These are phyloP conservation scores for Xestia rhomboidea DNA, from an alignment of 2,888 invertebrate genomes.

Conservation along the genomic window DNA sequence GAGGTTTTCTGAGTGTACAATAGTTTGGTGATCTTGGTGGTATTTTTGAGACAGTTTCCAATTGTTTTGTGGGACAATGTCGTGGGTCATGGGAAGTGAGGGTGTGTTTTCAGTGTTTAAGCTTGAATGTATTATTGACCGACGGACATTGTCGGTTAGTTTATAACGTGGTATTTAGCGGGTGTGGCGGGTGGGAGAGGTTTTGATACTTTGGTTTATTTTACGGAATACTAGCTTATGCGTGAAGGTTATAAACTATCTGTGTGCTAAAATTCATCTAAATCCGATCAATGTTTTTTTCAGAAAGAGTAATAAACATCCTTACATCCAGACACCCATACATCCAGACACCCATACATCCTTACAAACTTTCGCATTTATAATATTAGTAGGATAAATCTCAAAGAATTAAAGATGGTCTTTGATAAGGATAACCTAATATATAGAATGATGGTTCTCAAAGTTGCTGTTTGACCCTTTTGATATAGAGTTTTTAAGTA, in stretches of 20 bases:
- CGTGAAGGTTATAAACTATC: too few species aligned
- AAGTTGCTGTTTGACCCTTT: neutral
- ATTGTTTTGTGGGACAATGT: constrained; percentile 79
- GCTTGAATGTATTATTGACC: constrained; percentile 82
- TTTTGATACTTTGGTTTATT: constrained; percentile 75
- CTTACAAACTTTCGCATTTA: too few species aligned
- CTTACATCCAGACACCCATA: too few species aligned
- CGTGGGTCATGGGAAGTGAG: constrained; percentile 85
- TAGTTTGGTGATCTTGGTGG: constrained; percentile 67
- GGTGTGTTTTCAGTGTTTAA: constrained; percentile 73
- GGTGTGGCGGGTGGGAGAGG: constrained; percentile 36
- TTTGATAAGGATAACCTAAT: neutral
- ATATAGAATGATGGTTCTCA: neutral
- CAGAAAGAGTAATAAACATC: too few species aligned
- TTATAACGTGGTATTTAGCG: constrained; percentile 86
- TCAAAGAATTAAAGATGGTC: neutral
- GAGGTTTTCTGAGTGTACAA: constrained; percentile 21
- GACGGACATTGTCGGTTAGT: constrained; percentile 82
- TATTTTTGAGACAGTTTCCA: constrained; percentile 80
- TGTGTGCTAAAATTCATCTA: too few species aligned
- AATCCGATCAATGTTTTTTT: too few species aligned
- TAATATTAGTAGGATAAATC: too few species aligned
- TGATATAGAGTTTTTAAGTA: neutral
- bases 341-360: too few species aligned
- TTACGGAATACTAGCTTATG: too few species aligned